These are phyloP conservation scores for Dicyrtomina minuta DNA, from an alignment of 2,888 invertebrate genomes.

Conservation along the genomic window DNA sequence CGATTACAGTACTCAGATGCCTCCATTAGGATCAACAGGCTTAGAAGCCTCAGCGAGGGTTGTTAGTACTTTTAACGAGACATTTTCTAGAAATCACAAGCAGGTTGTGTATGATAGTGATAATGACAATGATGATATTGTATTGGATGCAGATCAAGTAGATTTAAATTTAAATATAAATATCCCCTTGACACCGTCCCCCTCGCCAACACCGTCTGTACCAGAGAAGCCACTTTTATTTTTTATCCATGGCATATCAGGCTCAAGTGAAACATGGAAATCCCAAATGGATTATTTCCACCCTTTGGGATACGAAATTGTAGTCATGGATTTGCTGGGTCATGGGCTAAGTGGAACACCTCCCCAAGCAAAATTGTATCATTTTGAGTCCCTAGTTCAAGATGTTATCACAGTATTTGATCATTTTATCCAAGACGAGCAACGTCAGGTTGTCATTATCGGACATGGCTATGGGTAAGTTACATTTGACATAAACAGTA, in stretches of 20 bases:
- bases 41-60: too few relatives aligned
- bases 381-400: conserved; percentile 63
- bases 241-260: conserved; percentile 69
- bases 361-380: conserved; percentile 61
- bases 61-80: not conserved
- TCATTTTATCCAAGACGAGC: conserved; percentile 62
- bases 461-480: conserved; percentile 71
- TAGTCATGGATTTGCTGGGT: conserved; percentile 68
- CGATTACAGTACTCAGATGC: too few relatives aligned
- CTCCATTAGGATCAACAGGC: too few relatives aligned
- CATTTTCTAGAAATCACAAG: conserved; percentile 34
- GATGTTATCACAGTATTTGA: conserved; percentile 65
- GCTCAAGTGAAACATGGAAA: conserved; percentile 66
- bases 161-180: not conserved
- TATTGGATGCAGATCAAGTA: not conserved
- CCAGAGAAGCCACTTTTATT: conserved; percentile 61
- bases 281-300: conserved; percentile 64
- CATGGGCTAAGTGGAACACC: conserved; percentile 69
- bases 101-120: conserved; percentile 33
- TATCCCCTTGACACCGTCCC: too few relatives aligned
- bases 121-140: conserved; percentile 3
- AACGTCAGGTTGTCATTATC: conserved; percentile 62
- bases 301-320: conserved; percentile 64
- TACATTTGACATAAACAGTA: not conserved
- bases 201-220: too few relatives aligned